A percentile compares a stretch with the other conserved stretches of the same genome.
Evolutionary conservation across 2,888 invertebrate species (phyloP).

Genomic region (Agrochola macilenta): DNA sequence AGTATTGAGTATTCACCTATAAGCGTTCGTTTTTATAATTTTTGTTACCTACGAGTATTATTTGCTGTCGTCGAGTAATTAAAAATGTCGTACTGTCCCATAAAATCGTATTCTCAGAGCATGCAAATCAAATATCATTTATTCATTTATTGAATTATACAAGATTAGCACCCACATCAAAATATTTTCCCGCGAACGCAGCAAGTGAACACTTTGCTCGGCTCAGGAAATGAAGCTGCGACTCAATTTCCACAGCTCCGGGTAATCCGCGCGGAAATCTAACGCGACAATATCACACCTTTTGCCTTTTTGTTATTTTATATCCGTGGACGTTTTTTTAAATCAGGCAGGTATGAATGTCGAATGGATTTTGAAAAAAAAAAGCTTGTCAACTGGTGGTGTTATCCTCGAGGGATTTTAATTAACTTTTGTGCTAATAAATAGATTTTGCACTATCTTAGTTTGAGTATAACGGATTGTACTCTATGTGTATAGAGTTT

Average conservation of each 20-base stretch:
- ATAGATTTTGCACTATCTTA: neutral
- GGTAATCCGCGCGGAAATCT: conserved; percentile 70
- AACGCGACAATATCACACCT: conserved; percentile 67
- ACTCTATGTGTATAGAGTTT: neutral
- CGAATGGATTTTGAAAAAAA: neutral
- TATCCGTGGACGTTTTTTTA: conserved; percentile 35
- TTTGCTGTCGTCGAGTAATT: no score
- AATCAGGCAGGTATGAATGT: conserved; percentile 1
- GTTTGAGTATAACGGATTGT: neutral
- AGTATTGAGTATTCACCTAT: no score
- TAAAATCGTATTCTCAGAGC: neutral
- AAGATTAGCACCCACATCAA: conserved; percentile 53
- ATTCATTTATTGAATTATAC: conserved; percentile 24
- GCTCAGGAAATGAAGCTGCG: conserved; percentile 68
- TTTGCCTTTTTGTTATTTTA: conserved; percentile 60
- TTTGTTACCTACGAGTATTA: no score
- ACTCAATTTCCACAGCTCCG: conserved; percentile 66
- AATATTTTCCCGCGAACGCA: conserved; percentile 26
- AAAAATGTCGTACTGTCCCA: no score
- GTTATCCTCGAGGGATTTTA: conserved; percentile 29
- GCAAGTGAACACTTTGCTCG: conserved; percentile 60
- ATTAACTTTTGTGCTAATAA: conserved; percentile 14
- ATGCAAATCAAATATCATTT: neutral
- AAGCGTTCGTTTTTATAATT: no score
- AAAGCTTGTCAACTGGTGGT: neutral